A percentile compares a stretch with the other conserved stretches of the same genome.
Conservation (phyloP, 1,140 invertebrate genomes). For the Melitaea cinxia region DNA sequence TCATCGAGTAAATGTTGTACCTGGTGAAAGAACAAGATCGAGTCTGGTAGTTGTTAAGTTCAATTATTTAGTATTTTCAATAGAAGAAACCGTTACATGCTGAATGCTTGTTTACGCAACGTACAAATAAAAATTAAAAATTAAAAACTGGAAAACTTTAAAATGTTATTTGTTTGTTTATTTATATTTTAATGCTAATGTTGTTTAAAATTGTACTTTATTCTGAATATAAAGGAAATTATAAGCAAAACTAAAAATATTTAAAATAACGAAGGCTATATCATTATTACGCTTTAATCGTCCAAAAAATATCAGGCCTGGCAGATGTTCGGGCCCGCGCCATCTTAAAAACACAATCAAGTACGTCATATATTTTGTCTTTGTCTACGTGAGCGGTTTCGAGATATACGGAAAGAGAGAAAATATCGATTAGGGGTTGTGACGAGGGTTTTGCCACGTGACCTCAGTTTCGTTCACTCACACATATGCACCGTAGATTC, state of each 20-base stretch:
- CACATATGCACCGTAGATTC: constrained; percentile 51
- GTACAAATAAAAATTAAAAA: background rate
- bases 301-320: constrained; percentile 66
- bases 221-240: background rate
- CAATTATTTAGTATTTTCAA: constrained; percentile 58
- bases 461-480: constrained; percentile 51
- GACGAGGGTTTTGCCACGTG: constrained; percentile 68
- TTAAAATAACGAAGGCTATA: background rate
- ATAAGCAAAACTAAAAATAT: background rate
- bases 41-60: constrained; percentile 52
- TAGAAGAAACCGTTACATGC: constrained; percentile 64
- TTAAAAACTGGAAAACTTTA: background rate
- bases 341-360: constrained; percentile 49
- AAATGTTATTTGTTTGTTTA: background rate
- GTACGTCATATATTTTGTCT: constrained; percentile 24
- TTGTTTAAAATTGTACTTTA: background rate
- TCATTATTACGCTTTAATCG: constrained; percentile 45
- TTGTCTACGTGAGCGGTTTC: constrained; percentile 35
- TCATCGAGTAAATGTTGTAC: constrained; percentile 13
- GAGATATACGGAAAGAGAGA: constrained; percentile 45
- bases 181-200: background rate
- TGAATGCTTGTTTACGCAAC: constrained; percentile 5
- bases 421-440: constrained; percentile 65
- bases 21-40: constrained; percentile 45
- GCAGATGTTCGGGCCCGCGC: constrained; percentile 73